Evolutionary conservation across 2,113 vertebrate genomes (phyloP).

Genomic region (Stigmatopora argus): DNA sequence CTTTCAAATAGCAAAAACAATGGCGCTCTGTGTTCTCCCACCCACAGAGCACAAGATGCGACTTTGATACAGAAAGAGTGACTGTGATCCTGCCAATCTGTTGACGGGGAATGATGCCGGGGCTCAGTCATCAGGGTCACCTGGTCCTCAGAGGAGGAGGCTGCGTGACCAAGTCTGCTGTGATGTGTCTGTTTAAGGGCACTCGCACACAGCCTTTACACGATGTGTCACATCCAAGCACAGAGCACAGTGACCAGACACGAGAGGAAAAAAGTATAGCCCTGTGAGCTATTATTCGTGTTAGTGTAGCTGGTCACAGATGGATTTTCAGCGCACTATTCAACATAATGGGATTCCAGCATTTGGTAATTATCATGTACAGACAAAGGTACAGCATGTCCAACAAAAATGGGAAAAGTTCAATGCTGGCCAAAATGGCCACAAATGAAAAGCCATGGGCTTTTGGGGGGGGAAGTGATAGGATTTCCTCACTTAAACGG

Average conservation of each 20-base stretch:
- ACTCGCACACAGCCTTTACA: slow-evolving; percentile 14
- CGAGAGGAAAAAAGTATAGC: background rate
- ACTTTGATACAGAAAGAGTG: slow-evolving; percentile 29
- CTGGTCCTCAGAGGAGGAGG: slow-evolving; percentile 36
- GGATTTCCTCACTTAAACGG: background rate
- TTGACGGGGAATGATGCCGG: slow-evolving; percentile 28
- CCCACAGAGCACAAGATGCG: slow-evolving; percentile 34
- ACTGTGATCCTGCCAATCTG: slow-evolving; percentile 44
- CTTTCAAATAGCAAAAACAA: slow-evolving; percentile 38
- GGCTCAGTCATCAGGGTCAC: slow-evolving; percentile 45
- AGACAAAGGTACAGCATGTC: background rate
- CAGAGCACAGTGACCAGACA: slow-evolving; percentile 8
- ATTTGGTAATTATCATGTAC: background rate
- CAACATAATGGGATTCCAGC: background rate
- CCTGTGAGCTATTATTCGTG: background rate
- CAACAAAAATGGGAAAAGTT: background rate
- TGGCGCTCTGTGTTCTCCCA: slow-evolving; percentile 46
- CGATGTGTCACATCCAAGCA: slow-evolving; percentile 8
- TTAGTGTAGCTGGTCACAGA: background rate
- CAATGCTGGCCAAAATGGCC: background rate
- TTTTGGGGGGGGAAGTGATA: background rate
- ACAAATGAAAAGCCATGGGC: background rate
- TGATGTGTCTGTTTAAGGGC: slow-evolving; percentile 11
- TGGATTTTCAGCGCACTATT: slow-evolving; percentile 1
- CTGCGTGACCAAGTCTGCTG: slow-evolving; percentile 26